Percentiles rank a stretch among this genome's conserved stretches.
These are phyloP conservation scores for Xestia rhomboidea DNA, from an alignment of 2,888 invertebrate species.

Conservation along the genomic window DNA sequence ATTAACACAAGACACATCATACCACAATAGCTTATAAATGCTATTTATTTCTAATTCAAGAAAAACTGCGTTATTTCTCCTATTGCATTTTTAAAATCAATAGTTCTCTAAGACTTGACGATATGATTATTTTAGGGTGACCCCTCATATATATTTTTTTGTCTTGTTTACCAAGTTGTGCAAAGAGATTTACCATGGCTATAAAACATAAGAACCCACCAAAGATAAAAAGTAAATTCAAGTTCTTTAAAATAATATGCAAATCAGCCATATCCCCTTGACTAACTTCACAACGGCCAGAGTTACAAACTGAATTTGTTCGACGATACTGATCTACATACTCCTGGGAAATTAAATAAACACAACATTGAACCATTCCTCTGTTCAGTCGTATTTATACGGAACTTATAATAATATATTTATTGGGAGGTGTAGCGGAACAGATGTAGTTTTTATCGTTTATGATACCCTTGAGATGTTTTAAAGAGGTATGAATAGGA, in stretches of 20 bases:
- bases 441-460: not conserved
- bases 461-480: not conserved
- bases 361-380: not conserved
- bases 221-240: not conserved
- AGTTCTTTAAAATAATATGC: not conserved
- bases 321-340: not conserved
- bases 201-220: not conserved
- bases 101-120: not conserved
- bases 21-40: too few species aligned
- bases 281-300: not conserved
- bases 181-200: not conserved
- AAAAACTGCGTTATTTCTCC: not conserved
- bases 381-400: not conserved
- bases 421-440: not conserved
- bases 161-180: not conserved
- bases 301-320: not conserved
- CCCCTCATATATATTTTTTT: not conserved
- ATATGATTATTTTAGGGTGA: not conserved
- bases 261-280: not conserved
- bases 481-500: not conserved
- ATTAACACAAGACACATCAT: too few species aligned
- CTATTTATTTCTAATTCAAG: too few species aligned
- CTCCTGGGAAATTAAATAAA: conserved; percentile 17
- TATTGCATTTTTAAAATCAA: not conserved
- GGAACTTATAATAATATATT: not conserved